These are phyloP conservation scores for Corythoichthys intestinalis DNA, from an alignment of 2,113 vertebrate species.

Conservation along the genomic window DNA sequence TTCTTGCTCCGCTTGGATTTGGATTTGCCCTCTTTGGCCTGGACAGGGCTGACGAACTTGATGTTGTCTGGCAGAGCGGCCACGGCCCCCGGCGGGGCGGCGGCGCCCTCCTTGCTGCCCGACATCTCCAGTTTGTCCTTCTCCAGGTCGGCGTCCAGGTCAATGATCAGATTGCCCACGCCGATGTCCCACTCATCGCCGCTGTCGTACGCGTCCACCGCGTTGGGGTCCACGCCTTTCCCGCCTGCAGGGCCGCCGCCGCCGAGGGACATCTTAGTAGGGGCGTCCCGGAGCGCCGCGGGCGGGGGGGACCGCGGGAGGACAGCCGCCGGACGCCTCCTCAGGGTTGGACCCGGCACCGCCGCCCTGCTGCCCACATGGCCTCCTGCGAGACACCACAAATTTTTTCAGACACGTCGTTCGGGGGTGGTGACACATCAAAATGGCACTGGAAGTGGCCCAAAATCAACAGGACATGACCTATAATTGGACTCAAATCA, in stretches of 20 bases:
- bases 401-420: background rate
- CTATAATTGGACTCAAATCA: too few relatives aligned
- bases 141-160: slow-evolving; percentile 96
- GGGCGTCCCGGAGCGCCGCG: slow-evolving; percentile 78
- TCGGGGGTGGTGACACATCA: too few relatives aligned
- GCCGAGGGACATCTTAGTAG: slow-evolving; percentile 99
- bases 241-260: slow-evolving; percentile 98
- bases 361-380: slow-evolving; percentile 52
- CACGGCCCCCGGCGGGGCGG: slow-evolving; percentile 81
- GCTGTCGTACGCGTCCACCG: slow-evolving; percentile 94
- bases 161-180: slow-evolving; percentile 97
- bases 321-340: slow-evolving; percentile 54
- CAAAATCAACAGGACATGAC: too few relatives aligned
- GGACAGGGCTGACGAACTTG: slow-evolving; percentile 92
- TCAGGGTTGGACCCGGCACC: slow-evolving; percentile 55
- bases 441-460: too few relatives aligned
- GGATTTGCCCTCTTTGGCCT: slow-evolving; percentile 93
- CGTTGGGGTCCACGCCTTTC: slow-evolving; percentile 96
- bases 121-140: slow-evolving; percentile 99
- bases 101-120: slow-evolving; percentile 89
- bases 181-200: slow-evolving; percentile 99
- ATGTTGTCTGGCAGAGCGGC: slow-evolving; percentile 92
- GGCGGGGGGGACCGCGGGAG: slow-evolving; percentile 50
- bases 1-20: slow-evolving; percentile 96
- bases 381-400: slow-evolving; percentile 30